Conservation (phyloP, 1,140 invertebrate genomes). For the Chironomus tepperi region DNA sequence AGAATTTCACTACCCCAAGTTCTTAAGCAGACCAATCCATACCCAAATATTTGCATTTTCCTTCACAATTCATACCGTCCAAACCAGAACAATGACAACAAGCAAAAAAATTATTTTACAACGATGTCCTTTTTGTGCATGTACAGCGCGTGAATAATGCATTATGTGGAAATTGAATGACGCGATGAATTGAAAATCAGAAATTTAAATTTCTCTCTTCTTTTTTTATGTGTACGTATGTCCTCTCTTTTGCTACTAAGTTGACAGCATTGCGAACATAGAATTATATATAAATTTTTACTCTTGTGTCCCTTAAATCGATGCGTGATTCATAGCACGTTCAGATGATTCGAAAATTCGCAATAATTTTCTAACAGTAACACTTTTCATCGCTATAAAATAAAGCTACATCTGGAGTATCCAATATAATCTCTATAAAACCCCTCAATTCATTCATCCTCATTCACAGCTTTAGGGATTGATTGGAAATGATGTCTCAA, state of each 20-base stretch:
- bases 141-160: not conserved
- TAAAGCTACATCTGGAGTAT: slow-evolving; percentile 6
- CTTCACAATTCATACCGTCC: not conserved
- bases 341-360: not conserved
- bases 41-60: not conserved
- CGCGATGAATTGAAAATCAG: not conserved
- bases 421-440: slow-evolving; percentile 14
- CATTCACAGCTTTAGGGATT: not conserved
- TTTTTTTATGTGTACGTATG: no score
- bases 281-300: not conserved
- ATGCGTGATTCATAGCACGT: not conserved
- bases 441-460: not conserved
- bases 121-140: not conserved
- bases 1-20: no score
- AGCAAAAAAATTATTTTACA: not conserved
- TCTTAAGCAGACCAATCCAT: no score
- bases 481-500: no score
- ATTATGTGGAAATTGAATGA: not conserved
- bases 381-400: slow-evolving; percentile 4
- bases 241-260: no score
- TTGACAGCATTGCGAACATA: no score
- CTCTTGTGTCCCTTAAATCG: not conserved
- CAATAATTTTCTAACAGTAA: not conserved
- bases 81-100: not conserved
- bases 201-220: not conserved